Evolutionary conservation across 2,113 vertebrate genomes (phyloP), one percentile per base, ranked within the genome.

Genomic region (Boleophthalmus pectinirostris): DNA sequence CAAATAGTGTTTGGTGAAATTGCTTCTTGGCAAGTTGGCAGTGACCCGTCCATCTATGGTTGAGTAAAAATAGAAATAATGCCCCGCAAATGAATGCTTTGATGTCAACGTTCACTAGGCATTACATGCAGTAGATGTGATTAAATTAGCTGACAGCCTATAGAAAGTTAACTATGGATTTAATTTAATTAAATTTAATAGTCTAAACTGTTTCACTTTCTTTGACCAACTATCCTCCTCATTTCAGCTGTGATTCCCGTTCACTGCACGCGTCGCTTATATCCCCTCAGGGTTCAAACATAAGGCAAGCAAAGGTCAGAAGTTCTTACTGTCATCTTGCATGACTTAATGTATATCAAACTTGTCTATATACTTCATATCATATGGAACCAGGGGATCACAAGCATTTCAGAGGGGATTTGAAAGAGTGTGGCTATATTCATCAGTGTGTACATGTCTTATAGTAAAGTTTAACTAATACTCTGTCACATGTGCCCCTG

Each of bases 281-380:
- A 15, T 24, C 53, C 73, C 81, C 82, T 76, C 12, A 6, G 81
- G 80, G 66, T 78, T 79, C 35, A 56, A 75, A 51, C 66, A 79
- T 78, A 80, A 90, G 82, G 74, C 78, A 77, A 57, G 46, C 65
- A 90, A 93, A 93, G 89, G 91, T 91, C 85, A 87, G 53, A 20
- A 71, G 69, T 81, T 80, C 69, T 73, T 65, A 74, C 84, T 86
- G 89, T 90, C 90, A 90, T 84, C 73, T 85, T 87, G 80, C 74
- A 90, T 90, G 80, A 88, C 83, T 90, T 84, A 81, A 83, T 74
- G 79, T 84, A 81, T 77, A 85, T 90, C 82, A 88, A 68, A 38
- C 70, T 71, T 46, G 47, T 82, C 78, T 73, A 66, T 58, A 74
- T 77, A 88, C 68, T 82, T 85, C 38, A 66, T 63, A 82, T 74